Conservation (phyloP, 2,888 invertebrate species). For the Troglohyphantes excavatus region DNA sequence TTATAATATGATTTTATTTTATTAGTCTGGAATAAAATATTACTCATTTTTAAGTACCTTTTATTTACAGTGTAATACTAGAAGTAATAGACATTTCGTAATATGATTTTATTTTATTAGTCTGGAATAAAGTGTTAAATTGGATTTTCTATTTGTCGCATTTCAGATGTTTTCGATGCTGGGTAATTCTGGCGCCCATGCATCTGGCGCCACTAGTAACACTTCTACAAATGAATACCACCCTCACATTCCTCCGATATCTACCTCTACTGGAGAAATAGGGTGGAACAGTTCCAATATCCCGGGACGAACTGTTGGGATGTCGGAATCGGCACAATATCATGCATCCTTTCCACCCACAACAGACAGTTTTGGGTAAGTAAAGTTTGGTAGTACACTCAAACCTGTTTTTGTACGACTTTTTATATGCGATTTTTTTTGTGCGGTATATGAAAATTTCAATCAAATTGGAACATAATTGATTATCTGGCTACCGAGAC, state of each 20-base stretch:
- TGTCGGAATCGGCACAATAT: conserved; percentile 30
- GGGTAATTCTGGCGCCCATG: conserved; percentile 15
- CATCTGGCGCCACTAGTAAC: not conserved
- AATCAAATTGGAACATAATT: too few relatives aligned
- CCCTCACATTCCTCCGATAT: conserved; percentile 55
- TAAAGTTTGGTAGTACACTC: not conserved
- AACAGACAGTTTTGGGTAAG: conserved; percentile 70
- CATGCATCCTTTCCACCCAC: conserved; percentile 51
- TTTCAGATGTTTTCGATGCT: conserved; percentile 64
- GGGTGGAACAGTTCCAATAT: conserved; percentile 32
- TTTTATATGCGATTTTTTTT: too few relatives aligned
- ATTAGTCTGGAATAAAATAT: too few relatives aligned
- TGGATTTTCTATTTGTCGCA: not conserved
- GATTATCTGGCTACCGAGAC: too few relatives aligned
- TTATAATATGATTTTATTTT: too few relatives aligned
- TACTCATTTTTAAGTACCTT: too few relatives aligned
- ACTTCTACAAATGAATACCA: conserved; percentile 57
- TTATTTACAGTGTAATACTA: too few relatives aligned
- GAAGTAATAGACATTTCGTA: too few relatives aligned
- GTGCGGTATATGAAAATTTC: too few relatives aligned
- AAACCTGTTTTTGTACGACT: too few relatives aligned
- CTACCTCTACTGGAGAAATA: conserved; percentile 15
- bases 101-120: too few relatives aligned
- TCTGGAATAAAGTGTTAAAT: too few relatives aligned
- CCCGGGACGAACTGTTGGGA: not conserved